phyloP scores from a whole-genome alignment of 2,888 invertebrate species.

The Thyatira batis region DNA sequence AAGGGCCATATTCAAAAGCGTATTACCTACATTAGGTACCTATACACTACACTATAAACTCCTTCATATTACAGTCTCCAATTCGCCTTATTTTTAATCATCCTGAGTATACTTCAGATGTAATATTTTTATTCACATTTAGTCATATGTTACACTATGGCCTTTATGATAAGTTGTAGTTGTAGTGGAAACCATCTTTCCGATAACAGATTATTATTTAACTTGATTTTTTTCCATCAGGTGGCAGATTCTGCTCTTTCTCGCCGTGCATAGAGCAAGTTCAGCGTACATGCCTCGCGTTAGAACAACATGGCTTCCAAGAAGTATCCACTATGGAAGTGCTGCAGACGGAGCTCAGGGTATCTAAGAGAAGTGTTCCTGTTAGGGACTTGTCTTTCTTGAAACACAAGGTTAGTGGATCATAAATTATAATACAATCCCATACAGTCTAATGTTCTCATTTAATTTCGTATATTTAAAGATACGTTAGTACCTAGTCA shows the following conservation, averaged over 20 bases:
- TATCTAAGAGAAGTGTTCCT: constrained; percentile 85
- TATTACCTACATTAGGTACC: no score
- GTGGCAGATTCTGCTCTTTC: constrained; percentile 97
- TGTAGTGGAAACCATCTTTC: no score
- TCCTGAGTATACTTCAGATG: no score
- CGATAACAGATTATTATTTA: no score
- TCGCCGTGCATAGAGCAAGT: constrained; percentile 99
- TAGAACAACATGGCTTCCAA: constrained; percentile 89
- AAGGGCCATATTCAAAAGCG: neutral
- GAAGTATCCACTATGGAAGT: constrained; percentile 95
- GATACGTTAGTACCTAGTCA: no score
- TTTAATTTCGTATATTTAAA: neutral
- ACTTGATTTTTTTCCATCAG: constrained; percentile 63
- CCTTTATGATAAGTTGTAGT: no score
- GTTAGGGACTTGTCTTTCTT: constrained; percentile 87
- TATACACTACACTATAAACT: no score
- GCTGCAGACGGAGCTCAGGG: constrained; percentile 89
- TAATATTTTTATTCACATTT: no score
- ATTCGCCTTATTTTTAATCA: no score
- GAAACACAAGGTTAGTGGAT: constrained; percentile 81
- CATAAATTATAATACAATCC: neutral
- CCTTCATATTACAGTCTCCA: no score
- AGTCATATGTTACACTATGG: no score
- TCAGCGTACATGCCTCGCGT: constrained; percentile 90
- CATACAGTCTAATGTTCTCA: neutral